Evolutionary conservation across 2,888 invertebrate genomes (phyloP).

Genomic region (Plagiodera versicolora): DNA sequence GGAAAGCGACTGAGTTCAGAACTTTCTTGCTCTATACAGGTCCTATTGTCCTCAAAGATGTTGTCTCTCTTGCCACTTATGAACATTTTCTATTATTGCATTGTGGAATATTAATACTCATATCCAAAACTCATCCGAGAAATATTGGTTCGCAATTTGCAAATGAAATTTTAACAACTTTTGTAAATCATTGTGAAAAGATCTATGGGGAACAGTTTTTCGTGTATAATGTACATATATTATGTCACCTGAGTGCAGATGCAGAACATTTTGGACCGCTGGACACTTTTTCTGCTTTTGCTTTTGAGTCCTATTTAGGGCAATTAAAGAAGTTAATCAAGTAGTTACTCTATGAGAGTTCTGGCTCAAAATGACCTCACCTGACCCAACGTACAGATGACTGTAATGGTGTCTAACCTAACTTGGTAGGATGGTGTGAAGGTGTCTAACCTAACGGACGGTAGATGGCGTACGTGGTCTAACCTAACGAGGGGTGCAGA

Average conservation of each 20-base stretch:
- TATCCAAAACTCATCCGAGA: background rate
- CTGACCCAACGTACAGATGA: too few species aligned
- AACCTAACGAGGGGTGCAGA: too few species aligned
- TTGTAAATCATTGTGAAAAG: conserved; percentile 5
- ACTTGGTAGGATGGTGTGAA: too few species aligned
- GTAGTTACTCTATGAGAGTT: too few species aligned
- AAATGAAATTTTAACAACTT: conserved; percentile 7
- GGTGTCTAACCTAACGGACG: too few species aligned
- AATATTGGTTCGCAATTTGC: background rate
- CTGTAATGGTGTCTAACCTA: too few species aligned
- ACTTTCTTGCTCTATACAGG: background rate
- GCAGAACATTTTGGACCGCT: conserved; percentile 24
- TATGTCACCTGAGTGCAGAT: conserved; percentile 30
- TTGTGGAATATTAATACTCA: background rate
- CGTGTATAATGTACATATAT: conserved; percentile 26
- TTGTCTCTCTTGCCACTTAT: background rate
- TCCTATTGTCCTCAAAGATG: background rate
- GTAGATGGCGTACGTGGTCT: too few species aligned
- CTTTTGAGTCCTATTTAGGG: conserved; percentile 27
- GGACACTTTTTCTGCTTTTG: conserved; percentile 26
- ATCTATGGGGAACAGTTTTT: conserved; percentile 28
- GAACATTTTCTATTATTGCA: background rate
- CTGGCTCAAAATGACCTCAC: too few species aligned
- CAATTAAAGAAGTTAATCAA: conserved; percentile 22
- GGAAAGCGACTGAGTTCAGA: conserved; percentile 17